phyloP scores from a whole-genome alignment of 2,888 invertebrate genomes.

The Acleris cristana region DNA sequence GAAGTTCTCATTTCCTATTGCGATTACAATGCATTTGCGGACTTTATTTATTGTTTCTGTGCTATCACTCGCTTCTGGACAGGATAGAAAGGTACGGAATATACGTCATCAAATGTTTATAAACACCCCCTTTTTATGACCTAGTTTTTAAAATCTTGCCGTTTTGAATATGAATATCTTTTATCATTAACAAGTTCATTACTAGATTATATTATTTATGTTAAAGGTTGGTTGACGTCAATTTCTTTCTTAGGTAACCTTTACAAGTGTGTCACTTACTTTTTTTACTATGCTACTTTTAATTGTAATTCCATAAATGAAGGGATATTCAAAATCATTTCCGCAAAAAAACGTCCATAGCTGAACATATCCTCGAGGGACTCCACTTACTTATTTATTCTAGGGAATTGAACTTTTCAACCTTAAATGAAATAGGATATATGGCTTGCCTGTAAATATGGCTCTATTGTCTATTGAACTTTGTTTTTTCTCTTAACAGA shows the following conservation, averaged over 20 bases:
- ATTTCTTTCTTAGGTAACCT: neutral
- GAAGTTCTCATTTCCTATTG: slow-evolving; percentile 52
- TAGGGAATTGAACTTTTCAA: neutral
- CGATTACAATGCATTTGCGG: slow-evolving; percentile 60
- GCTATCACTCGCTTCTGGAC: slow-evolving; percentile 55
- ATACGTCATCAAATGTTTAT: slow-evolving; percentile 34
- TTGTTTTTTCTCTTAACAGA: slow-evolving; percentile 51
- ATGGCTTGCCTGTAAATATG: too few relatives aligned
- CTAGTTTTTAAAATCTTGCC: neutral
- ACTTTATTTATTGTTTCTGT: slow-evolving; percentile 56
- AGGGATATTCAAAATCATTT: neutral
- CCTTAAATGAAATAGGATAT: too few relatives aligned
- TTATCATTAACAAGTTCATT: slow-evolving; percentile 4
- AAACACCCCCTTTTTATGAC: slow-evolving; percentile 32
- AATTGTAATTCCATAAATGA: neutral
- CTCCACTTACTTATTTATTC: too few relatives aligned
- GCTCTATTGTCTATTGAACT: neutral
- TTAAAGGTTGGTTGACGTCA: neutral
- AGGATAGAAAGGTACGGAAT: slow-evolving; percentile 67
- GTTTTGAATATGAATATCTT: slow-evolving; percentile 9
- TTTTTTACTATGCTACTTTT: neutral
- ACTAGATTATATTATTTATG: neutral
- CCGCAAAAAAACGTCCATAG: neutral
- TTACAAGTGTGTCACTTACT: neutral
- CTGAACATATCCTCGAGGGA: too few relatives aligned